A percentile compares a stretch with the other conserved stretches of the same genome.
Conservation (phyloP, 2,113 vertebrate genomes). For the Strix aluco region DNA sequence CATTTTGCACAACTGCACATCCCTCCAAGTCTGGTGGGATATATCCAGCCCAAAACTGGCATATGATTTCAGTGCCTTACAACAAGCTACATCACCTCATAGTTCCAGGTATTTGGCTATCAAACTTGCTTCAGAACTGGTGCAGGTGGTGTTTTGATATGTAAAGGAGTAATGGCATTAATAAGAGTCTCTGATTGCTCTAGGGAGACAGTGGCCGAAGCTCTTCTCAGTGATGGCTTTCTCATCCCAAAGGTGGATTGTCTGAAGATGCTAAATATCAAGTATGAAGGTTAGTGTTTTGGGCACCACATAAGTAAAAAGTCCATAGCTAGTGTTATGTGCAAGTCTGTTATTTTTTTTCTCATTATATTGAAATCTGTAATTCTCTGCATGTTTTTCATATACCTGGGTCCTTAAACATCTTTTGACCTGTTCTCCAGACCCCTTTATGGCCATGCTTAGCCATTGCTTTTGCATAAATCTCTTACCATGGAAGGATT, state of each 20-base stretch:
- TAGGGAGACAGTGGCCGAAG: slow-evolving; percentile 79
- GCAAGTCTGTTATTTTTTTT: background rate
- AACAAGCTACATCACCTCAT: background rate
- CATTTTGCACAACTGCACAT: background rate
- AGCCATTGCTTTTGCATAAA: background rate
- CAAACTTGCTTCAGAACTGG: background rate
- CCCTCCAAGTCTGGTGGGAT: background rate
- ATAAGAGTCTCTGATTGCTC: slow-evolving; percentile 1
- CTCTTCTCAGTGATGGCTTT: slow-evolving; percentile 88
- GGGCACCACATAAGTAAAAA: background rate
- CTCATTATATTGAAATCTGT: background rate
- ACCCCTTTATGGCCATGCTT: background rate
- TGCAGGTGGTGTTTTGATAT: background rate
- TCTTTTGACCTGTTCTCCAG: background rate
- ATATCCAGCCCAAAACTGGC: background rate
- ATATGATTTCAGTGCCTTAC: background rate
- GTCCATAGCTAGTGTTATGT: background rate
- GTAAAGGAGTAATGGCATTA: background rate
- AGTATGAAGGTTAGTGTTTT: slow-evolving; percentile 74
- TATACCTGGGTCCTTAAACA: background rate
- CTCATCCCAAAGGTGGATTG: slow-evolving; percentile 89
- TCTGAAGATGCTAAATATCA: slow-evolving; percentile 82
- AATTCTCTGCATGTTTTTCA: background rate
- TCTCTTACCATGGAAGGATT: background rate
- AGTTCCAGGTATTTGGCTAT: background rate